Conservation (phyloP, 1,140 invertebrate genomes). For the Caerostris extrusa region DNA sequence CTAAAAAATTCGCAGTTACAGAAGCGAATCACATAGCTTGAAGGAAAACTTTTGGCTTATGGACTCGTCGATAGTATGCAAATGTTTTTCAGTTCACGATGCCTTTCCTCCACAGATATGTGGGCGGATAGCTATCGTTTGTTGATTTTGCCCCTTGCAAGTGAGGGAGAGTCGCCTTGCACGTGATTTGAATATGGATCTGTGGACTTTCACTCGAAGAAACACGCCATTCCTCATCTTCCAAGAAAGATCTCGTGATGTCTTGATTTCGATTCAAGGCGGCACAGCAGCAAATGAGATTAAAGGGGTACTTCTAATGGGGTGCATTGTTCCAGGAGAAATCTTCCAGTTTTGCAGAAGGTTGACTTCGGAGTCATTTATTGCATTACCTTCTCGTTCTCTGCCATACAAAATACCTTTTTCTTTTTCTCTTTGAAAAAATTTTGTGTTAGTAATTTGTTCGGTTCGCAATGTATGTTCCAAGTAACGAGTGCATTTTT, state of each 20-base stretch:
- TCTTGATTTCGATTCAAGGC: neutral
- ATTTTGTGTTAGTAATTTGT: neutral
- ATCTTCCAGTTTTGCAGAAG: neutral
- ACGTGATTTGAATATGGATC: slow-evolving; percentile 44
- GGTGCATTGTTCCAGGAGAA: neutral
- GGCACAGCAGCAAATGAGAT: neutral
- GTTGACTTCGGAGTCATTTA: neutral
- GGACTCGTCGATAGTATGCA: neutral
- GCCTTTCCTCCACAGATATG: too few species aligned
- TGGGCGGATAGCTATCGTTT: neutral
- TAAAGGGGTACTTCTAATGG: neutral
- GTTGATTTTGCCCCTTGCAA: neutral
- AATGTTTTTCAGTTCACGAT: slow-evolving; percentile 4
- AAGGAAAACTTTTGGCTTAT: neutral
- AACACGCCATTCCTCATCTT: neutral
- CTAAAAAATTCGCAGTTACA: neutral
- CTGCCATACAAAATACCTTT: neutral
- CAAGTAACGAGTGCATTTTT: neutral
- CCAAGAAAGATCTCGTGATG: neutral
- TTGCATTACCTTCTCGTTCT: neutral
- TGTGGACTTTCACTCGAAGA: neutral
- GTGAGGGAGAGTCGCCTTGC: neutral
- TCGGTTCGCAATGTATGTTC: too few species aligned
- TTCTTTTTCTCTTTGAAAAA: neutral
- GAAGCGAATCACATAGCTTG: neutral